phyloP scores from a whole-genome alignment of 2,797 vertebrate species.

The Cuculus canorus region DNA sequence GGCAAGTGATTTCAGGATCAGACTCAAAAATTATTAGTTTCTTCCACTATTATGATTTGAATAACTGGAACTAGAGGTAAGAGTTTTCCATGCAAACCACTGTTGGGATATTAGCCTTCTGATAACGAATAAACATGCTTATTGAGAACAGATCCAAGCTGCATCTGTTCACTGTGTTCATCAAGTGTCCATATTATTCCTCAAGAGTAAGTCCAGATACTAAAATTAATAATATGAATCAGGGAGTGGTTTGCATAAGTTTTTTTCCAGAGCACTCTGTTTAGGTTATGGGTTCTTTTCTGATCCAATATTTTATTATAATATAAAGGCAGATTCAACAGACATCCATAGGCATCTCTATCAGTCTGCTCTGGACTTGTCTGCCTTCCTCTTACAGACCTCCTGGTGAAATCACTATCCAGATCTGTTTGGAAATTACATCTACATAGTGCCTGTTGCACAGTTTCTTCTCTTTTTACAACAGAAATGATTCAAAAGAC shows the following conservation, averaged over 20 bases:
- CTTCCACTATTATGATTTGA: conserved; percentile 8
- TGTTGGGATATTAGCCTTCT: background rate
- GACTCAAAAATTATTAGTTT: conserved; percentile 1
- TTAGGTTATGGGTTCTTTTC: background rate
- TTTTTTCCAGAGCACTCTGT: background rate
- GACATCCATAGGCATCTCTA: background rate
- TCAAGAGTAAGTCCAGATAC: background rate
- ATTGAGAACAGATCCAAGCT: background rate
- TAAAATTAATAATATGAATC: background rate
- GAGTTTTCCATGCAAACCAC: background rate
- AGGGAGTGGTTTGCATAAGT: background rate
- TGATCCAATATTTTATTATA: background rate
- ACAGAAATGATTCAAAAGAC: background rate
- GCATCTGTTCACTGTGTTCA: background rate
- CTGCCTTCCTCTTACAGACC: background rate
- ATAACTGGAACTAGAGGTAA: background rate
- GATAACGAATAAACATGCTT: background rate
- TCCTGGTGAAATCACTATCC: background rate
- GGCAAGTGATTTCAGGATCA: conserved; percentile 5
- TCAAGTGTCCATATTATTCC: background rate
- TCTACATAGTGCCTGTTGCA: background rate
- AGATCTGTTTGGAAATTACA: background rate
- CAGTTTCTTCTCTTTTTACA: background rate
- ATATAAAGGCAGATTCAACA: background rate
- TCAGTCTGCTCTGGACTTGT: background rate